Evolutionary conservation across 1,140 invertebrate species (phyloP).

Genomic region (Zaprionus gabonicus): DNA sequence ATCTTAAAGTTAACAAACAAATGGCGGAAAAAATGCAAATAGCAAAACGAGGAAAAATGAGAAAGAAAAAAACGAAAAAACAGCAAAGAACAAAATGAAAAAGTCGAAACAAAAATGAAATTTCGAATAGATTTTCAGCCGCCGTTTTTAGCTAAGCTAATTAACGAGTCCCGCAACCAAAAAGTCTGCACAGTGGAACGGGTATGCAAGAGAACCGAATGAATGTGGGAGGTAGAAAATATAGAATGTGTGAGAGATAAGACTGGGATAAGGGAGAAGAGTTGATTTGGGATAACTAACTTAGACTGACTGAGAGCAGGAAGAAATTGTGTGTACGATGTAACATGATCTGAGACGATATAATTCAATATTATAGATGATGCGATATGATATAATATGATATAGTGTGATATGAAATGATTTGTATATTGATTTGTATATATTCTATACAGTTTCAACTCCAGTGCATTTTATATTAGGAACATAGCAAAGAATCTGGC

Average conservation of each 20-base stretch:
- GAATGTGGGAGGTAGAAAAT: not conserved
- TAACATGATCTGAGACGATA: not conserved
- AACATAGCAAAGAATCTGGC: too few species aligned
- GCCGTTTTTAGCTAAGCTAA: constrained; percentile 61
- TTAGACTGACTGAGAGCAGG: not conserved
- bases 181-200: constrained; percentile 18
- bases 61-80: constrained; percentile 2
- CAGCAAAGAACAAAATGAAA: constrained; percentile 8
- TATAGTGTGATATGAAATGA: too few species aligned
- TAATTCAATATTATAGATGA: too few species aligned
- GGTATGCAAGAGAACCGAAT: not conserved
- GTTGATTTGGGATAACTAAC: not conserved
- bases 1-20: constrained; percentile 73
- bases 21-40: constrained; percentile 47
- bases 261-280: not conserved
- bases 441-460: too few species aligned
- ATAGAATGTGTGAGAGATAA: not conserved
- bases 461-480: too few species aligned
- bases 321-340: too few species aligned
- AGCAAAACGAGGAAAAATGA: constrained; percentile 16
- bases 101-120: constrained; percentile 24
- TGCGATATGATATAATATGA: too few species aligned
- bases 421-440: too few species aligned
- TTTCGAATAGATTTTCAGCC: constrained; percentile 53
- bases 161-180: constrained; percentile 46